Percentiles rank a stretch among this genome's conserved stretches.
Conservation (phyloP, 2,888 invertebrate genomes). For the Pegoplata infirma region DNA sequence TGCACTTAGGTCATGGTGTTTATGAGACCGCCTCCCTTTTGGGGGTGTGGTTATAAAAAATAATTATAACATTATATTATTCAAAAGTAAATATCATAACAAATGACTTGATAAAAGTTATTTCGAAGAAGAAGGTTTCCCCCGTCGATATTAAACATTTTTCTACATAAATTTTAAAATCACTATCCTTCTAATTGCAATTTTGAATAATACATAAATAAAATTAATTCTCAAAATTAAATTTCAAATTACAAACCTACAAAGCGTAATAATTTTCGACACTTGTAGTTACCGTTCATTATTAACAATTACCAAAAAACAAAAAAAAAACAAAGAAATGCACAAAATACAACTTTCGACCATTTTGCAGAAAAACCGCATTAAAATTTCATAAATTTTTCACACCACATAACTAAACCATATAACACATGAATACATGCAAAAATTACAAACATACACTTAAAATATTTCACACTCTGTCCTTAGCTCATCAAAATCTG, state of each 20-base stretch:
- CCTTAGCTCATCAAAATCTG: conserved; percentile 50
- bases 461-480: conserved; percentile 43
- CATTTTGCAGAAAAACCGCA: conserved; percentile 42
- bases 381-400: conserved; percentile 57
- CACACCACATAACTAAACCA: conserved; percentile 49
- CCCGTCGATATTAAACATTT: too few relatives aligned
- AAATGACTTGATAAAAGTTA: too few relatives aligned
- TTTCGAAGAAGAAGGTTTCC: too few relatives aligned
- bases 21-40: too few relatives aligned
- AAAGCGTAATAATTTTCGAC: background rate
- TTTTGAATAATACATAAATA: too few relatives aligned
- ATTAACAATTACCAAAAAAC: conserved; percentile 43
- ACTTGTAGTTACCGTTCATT: conserved; percentile 24
- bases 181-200: too few relatives aligned
- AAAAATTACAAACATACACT: conserved; percentile 14
- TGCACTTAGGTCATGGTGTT: too few relatives aligned
- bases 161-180: too few relatives aligned
- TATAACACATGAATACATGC: conserved; percentile 52
- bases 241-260: background rate
- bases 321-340: background rate
- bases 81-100: too few relatives aligned
- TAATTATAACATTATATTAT: too few relatives aligned
- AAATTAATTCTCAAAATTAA: background rate
- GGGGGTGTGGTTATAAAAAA: too few relatives aligned
- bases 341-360: too few relatives aligned